Evolutionary conservation across 2,113 vertebrate species (phyloP).

Genomic region (Ptyas mucosa): DNA sequence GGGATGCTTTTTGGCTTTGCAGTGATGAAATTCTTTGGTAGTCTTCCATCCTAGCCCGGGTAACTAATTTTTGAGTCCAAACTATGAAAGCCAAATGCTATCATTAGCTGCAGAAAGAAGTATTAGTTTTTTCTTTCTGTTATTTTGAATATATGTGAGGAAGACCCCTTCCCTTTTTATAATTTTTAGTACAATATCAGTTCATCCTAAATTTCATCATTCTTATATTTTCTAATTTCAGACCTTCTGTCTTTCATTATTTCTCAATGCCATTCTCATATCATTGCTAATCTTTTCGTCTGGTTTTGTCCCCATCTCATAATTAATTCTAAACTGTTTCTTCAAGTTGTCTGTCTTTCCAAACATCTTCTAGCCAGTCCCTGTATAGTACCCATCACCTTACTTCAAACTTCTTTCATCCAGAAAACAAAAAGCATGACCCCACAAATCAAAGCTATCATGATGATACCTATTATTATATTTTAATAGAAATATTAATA

Average conservation of each 20-base stretch:
- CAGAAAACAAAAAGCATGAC: not conserved
- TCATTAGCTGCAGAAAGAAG: not conserved
- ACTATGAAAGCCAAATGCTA: not conserved
- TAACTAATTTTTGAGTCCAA: not conserved
- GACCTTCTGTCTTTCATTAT: not conserved
- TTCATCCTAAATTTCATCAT: not conserved
- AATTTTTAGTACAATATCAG: not conserved
- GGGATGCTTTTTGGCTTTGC: not conserved
- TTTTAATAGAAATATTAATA: not conserved
- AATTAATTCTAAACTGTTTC: not conserved
- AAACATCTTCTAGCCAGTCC: not conserved
- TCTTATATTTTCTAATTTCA: not conserved
- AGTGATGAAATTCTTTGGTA: not conserved
- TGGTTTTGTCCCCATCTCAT: not conserved
- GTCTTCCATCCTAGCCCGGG: not conserved
- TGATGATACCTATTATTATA: not conserved
- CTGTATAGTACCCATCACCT: not conserved
- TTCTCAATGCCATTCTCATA: not conserved
- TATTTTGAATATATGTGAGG: not conserved
- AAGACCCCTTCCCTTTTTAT: not conserved
- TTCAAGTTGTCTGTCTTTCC: not conserved
- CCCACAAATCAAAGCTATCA: not conserved
- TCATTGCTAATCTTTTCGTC: not conserved
- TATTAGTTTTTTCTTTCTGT: not conserved
- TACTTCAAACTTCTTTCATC: not conserved